These are phyloP conservation scores for Calvadosia cruxmelitensis DNA, from an alignment of 30 jellyfish, hydroid and myxozoan genomes.

Conservation along the genomic window DNA sequence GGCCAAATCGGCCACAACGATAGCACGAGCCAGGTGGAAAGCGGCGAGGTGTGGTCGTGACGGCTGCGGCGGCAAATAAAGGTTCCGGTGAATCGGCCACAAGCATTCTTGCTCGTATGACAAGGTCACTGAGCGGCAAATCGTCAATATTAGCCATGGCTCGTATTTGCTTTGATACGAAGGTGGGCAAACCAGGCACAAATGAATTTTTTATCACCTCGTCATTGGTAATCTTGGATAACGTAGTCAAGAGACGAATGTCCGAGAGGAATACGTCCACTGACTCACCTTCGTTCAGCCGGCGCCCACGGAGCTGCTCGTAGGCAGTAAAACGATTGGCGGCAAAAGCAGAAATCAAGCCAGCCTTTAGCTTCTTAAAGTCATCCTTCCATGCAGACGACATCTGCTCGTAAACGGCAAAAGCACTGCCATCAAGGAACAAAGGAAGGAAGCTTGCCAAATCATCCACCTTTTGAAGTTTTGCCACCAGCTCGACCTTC, in stretches of 20 bases:
- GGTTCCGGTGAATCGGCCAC: no score
- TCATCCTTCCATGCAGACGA: no score
- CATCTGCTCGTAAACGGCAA: constrained; percentile 14
- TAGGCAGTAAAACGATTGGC: constrained; percentile 9
- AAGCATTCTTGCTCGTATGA: no score
- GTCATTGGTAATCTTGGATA: constrained; percentile 4
- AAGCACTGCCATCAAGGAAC: constrained; percentile 9
- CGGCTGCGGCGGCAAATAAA: no score
- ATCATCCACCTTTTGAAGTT: constrained; percentile 5
- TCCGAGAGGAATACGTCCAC: constrained; percentile 6
- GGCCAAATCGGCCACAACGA: no score
- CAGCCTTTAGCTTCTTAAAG: background rate
- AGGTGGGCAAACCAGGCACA: no score
- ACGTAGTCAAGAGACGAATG: constrained; percentile 5
- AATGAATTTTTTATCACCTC: no score
- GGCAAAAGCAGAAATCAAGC: constrained; percentile 9
- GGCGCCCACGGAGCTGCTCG: background rate
- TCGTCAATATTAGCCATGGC: no score
- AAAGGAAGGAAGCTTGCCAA: constrained; percentile 6
- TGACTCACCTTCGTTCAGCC: constrained; percentile 11
- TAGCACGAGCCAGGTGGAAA: no score
- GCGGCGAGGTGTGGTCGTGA: no score
- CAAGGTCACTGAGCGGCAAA: no score
- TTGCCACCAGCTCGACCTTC: constrained; percentile 11
- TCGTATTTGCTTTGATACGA: no score